Percentiles rank a stretch among this genome's conserved stretches.
These are phyloP conservation scores for Dissostichus mawsoni DNA, from an alignment of 2,113 vertebrate genomes.

Conservation along the genomic window DNA sequence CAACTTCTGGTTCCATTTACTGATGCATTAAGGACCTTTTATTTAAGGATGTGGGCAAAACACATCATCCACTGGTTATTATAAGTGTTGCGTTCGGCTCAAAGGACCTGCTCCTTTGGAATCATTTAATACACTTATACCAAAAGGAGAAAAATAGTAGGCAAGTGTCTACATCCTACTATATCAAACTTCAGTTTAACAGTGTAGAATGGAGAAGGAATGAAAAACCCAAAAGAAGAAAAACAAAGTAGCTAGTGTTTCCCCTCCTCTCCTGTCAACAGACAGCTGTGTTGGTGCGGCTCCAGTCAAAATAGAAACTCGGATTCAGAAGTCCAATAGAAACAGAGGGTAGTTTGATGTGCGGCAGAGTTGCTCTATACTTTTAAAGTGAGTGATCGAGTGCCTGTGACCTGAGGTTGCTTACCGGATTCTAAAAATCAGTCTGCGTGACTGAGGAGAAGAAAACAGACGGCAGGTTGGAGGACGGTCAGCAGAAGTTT, in stretches of 20 bases:
- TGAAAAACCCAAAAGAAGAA: slow-evolving; percentile 47
- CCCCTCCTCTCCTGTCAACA: slow-evolving; percentile 50
- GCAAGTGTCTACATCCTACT: neutral
- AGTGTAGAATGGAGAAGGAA: slow-evolving; percentile 36
- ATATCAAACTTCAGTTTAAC: slow-evolving; percentile 29
- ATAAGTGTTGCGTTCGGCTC: slow-evolving; percentile 19
- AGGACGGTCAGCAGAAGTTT: slow-evolving; percentile 1
- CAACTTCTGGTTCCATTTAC: slow-evolving; percentile 43
- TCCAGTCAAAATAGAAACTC: slow-evolving; percentile 68
- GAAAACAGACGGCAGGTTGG: slow-evolving; percentile 43
- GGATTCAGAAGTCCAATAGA: slow-evolving; percentile 54
- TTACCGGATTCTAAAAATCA: slow-evolving; percentile 32
- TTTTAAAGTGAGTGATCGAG: slow-evolving; percentile 47
- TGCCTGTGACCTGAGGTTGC: slow-evolving; percentile 44
- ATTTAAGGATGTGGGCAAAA: slow-evolving; percentile 19
- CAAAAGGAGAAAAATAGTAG: slow-evolving; percentile 9
- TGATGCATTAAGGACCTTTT: slow-evolving; percentile 4
- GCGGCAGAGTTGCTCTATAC: slow-evolving; percentile 36
- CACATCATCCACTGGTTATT: slow-evolving; percentile 17
- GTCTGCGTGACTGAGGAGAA: slow-evolving; percentile 31
- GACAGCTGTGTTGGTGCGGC: slow-evolving; percentile 71
- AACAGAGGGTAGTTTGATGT: slow-evolving; percentile 52
- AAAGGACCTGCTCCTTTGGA: slow-evolving; percentile 7
- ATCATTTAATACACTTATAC: slow-evolving; percentile 15
- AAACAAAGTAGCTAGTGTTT: slow-evolving; percentile 62